Percentiles rank a stretch among this genome's conserved stretches.
Evolutionary conservation across 2,888 invertebrate genomes (phyloP).

Genomic region (Trissoscelio sp.): DNA sequence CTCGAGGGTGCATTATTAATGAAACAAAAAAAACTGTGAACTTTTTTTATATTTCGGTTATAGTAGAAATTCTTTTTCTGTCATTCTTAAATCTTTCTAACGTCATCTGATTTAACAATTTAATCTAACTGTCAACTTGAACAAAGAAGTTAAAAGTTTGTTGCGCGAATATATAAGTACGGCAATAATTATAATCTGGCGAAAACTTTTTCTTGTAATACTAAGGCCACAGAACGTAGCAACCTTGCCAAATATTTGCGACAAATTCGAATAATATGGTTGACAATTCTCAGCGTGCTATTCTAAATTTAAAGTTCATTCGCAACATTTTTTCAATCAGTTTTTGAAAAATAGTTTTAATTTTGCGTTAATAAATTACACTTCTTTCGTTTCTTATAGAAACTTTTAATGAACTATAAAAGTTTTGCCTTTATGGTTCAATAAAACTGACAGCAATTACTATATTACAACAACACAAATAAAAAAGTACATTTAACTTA

Average conservation of each 20-base stretch:
- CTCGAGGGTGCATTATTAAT: not conserved
- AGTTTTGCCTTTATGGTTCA: no score
- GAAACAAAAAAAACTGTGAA: not conserved
- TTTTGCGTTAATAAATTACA: no score
- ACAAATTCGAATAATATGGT: not conserved
- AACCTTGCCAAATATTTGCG: not conserved
- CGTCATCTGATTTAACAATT: constrained; percentile 16
- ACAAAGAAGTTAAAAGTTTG: constrained; percentile 26
- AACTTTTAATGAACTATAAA: no score
- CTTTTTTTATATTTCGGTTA: constrained; percentile 58
- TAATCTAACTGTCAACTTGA: constrained; percentile 11
- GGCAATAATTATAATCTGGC: constrained; percentile 30
- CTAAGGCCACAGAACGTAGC: not conserved
- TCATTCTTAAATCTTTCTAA: constrained; percentile 4
- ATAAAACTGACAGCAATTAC: no score
- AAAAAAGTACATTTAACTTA: no score
- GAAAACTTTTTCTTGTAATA: constrained; percentile 44
- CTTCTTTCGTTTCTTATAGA: no score
- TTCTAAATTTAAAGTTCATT: no score
- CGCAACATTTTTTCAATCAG: no score
- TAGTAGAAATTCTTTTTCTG: not conserved
- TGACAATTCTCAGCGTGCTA: no score
- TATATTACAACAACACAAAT: no score
- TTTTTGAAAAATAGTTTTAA: no score
- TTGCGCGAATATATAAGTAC: constrained; percentile 22